phyloP scores from a whole-genome alignment of 64 coral and sea anemone genomes.

The Platygyra sinensis region DNA sequence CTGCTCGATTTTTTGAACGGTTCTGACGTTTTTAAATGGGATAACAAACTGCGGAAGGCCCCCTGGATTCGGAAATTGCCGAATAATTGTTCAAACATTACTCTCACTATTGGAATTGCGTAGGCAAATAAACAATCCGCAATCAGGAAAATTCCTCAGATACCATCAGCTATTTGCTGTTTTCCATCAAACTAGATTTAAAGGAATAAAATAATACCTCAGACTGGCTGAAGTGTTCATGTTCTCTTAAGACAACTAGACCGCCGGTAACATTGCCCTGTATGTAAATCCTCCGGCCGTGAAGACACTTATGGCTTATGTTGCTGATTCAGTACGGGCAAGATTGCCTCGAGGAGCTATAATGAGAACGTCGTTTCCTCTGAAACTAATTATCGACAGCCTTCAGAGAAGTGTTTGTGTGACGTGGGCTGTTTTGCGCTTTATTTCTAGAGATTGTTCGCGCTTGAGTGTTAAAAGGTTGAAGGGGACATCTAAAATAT shows the following conservation, averaged over 20 bases:
- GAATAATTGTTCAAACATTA: constrained; percentile 17
- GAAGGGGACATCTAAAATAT: not conserved
- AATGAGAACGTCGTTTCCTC: not conserved
- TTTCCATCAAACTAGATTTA: constrained; percentile 46
- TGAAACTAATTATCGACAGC: not conserved
- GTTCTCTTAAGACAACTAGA: not conserved
- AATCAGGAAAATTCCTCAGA: constrained; percentile 30
- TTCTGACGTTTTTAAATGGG: not conserved
- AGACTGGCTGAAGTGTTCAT: constrained; percentile 22
- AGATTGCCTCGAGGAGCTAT: not conserved
- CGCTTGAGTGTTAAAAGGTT: constrained; percentile 28
- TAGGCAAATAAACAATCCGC: constrained; percentile 26
- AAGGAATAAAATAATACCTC: not conserved
- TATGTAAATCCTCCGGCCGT: no score
- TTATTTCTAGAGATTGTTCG: not conserved
- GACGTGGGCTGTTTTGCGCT: not conserved
- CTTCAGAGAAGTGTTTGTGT: not conserved
- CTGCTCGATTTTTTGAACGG: not conserved
- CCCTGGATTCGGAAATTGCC: constrained; percentile 25
- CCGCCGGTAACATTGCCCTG: not conserved
- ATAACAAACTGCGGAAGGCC: constrained; percentile 20
- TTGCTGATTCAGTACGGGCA: not conserved
- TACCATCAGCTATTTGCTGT: not conserved
- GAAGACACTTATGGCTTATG: not conserved
- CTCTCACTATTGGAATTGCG: not conserved